Evolutionary conservation across 1,140 invertebrate genomes (phyloP).

Genomic region (Temnothorax longispinosus): DNA sequence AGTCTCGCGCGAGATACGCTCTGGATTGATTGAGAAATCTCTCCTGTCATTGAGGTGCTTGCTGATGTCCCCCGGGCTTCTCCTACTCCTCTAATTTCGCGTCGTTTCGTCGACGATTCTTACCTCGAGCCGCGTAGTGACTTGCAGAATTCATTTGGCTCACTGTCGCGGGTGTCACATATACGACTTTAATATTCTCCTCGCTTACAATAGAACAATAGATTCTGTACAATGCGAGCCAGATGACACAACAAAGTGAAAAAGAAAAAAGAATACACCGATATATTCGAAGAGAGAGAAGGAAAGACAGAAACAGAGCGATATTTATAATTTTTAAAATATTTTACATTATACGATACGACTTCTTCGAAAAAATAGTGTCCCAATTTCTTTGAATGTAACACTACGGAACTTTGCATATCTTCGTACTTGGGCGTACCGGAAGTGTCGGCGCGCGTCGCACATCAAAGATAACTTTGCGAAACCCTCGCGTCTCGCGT

Average conservation of each 20-base stretch:
- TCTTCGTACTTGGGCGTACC: not conserved
- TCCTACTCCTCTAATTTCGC: conserved; percentile 19
- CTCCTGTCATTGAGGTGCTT: conserved; percentile 50
- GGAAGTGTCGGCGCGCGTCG: conserved; percentile 19
- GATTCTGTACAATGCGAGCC: conserved; percentile 8
- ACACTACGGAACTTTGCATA: conserved; percentile 13
- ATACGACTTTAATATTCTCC: conserved; percentile 37
- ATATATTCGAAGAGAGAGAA: not conserved
- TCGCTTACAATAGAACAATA: conserved; percentile 58
- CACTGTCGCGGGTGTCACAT: conserved; percentile 22
- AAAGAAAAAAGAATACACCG: not conserved
- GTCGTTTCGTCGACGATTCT: conserved; percentile 34
- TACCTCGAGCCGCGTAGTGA: conserved; percentile 31
- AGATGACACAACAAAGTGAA: not conserved
- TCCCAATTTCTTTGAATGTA: not conserved
- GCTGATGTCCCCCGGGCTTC: not conserved
- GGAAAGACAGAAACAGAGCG: not conserved
- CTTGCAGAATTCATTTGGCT: conserved; percentile 38
- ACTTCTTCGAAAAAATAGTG: not conserved
- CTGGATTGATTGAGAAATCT: conserved; percentile 73
- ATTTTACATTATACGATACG: not conserved
- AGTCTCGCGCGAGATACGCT: conserved; percentile 46
- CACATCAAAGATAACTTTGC: conserved; percentile 57
- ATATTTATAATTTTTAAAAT: not conserved
- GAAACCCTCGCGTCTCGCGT: conserved; percentile 58